These are phyloP conservation scores for Drosophila watanabei DNA, from an alignment of 1,140 invertebrate genomes.

Conservation along the genomic window DNA sequence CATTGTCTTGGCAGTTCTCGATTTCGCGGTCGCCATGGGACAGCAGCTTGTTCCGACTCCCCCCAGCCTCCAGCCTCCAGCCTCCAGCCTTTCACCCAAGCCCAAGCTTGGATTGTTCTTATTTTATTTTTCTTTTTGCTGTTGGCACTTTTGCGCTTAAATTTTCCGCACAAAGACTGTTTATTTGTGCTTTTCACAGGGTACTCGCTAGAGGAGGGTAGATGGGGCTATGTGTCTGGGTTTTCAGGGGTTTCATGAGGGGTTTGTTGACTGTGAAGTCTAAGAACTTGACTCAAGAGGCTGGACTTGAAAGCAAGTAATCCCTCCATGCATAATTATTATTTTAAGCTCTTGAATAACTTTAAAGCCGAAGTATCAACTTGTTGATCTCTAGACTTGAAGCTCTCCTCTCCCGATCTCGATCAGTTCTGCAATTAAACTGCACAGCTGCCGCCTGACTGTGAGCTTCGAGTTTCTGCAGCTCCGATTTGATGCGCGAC, in stretches of 20 bases:
- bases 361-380: background rate
- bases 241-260: background rate
- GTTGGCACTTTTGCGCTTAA: constrained; percentile 36
- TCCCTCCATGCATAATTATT: background rate
- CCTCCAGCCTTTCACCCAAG: background rate
- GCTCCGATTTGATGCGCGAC: constrained; percentile 37
- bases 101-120: constrained; percentile 4
- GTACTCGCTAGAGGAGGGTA: background rate
- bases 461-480: constrained; percentile 4
- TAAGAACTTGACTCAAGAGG: background rate
- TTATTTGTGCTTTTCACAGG: constrained; percentile 35
- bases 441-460: constrained; percentile 43
- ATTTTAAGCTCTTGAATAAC: background rate
- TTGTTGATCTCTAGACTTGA: background rate
- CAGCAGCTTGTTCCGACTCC: constrained; percentile 4
- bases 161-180: constrained; percentile 48
- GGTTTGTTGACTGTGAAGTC: background rate
- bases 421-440: constrained; percentile 41
- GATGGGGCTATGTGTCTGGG: background rate
- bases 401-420: too few species aligned
- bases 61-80: background rate
- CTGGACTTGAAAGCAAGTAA: background rate
- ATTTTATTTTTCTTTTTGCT: background rate
- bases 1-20: constrained; percentile 66
- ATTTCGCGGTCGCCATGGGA: constrained; percentile 62